Evolutionary conservation across 2,113 vertebrate species (phyloP).

Genomic region (Tetrax tetrax): DNA sequence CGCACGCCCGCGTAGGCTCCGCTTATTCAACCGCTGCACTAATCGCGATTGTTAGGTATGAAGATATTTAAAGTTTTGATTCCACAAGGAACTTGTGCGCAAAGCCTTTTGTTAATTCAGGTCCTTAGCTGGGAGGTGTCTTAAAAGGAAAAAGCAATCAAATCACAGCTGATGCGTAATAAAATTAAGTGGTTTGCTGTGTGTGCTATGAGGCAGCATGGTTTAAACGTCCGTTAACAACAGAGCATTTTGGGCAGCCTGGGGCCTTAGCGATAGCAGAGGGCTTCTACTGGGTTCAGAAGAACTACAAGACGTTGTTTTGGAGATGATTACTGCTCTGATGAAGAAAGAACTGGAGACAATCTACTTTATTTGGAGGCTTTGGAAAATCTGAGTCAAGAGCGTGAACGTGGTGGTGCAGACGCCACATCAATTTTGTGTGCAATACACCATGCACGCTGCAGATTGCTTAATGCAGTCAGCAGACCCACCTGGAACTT

Average conservation of each 20-base stretch:
- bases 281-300: not conserved
- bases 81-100: not conserved
- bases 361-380: not conserved
- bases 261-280: not conserved
- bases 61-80: not conserved
- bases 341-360: not conserved
- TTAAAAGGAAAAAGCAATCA: not conserved
- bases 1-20: too few relatives aligned
- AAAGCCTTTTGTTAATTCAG: not conserved
- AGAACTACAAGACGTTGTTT: not conserved
- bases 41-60: too few relatives aligned
- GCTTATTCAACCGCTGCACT: accelerated
- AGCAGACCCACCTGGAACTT: not conserved
- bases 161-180: not conserved
- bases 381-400: not conserved
- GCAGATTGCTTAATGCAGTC: not conserved
- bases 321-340: not conserved
- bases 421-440: not conserved
- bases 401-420: not conserved
- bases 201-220: not conserved
- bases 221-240: not conserved
- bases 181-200: not conserved
- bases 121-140: not conserved
- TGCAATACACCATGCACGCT: not conserved
- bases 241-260: not conserved